Conservation (phyloP, 2,113 vertebrate species). For the Apeltes quadracus region DNA sequence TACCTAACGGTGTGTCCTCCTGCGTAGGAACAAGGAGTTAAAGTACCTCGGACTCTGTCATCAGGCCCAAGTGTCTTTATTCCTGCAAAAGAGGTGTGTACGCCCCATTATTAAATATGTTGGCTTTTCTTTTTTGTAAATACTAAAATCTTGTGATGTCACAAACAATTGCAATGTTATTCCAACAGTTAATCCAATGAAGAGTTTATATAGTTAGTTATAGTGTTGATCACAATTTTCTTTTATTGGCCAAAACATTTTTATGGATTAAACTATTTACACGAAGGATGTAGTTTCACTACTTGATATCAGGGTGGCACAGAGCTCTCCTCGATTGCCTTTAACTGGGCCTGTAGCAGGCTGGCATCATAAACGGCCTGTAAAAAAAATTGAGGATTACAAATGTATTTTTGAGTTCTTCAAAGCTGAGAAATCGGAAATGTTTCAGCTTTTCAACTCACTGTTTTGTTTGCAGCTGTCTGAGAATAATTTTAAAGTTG, state of each 20-base stretch:
- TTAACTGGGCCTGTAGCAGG: neutral
- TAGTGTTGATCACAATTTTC: neutral
- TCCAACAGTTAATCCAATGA: neutral
- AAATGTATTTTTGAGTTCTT: conserved; percentile 36
- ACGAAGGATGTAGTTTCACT: neutral
- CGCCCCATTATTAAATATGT: neutral
- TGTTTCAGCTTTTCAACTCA: neutral
- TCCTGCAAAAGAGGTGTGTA: conserved; percentile 71
- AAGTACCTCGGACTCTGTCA: conserved; percentile 69
- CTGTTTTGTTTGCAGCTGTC: neutral
- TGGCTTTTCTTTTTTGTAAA: neutral
- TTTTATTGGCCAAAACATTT: neutral
- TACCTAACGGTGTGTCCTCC: conserved; percentile 2
- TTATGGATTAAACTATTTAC: neutral
- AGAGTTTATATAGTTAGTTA: neutral
- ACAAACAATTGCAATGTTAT: neutral
- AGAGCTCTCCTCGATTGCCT: neutral
- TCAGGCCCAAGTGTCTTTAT: conserved; percentile 80
- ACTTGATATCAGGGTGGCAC: neutral
- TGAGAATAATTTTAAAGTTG: neutral
- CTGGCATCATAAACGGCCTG: conserved; percentile 1
- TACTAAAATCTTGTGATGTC: neutral
- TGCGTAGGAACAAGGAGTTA: conserved; percentile 73
- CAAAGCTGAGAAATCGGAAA: neutral
- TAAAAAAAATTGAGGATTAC: conserved; percentile 35